A percentile compares a stretch with the other conserved stretches of the same genome.
Conservation (phyloP, 2,113 vertebrate species). For the Phaetusa simplex region DNA sequence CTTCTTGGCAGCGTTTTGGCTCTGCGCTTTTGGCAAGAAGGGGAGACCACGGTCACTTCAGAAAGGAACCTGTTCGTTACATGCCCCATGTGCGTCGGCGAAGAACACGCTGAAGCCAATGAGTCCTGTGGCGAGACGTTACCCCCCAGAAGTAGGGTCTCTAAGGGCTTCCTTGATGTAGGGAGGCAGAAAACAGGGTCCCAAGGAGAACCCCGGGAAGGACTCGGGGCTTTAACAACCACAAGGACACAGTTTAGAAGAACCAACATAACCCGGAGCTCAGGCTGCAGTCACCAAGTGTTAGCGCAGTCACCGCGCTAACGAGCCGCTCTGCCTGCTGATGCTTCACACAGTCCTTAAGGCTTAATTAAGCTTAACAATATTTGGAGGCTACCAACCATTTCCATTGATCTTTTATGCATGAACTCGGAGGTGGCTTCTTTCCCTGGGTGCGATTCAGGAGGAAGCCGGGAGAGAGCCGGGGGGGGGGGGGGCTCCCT, state of each 20-base stretch:
- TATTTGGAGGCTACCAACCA: background rate
- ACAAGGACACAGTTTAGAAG: background rate
- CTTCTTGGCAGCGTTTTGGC: background rate
- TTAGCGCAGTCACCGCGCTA: background rate
- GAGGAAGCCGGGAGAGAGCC: background rate
- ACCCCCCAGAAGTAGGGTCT: background rate
- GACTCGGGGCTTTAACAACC: background rate
- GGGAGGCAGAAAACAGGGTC: background rate
- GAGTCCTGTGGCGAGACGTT: background rate
- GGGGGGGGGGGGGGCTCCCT: no score
- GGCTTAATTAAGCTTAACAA: constrained; percentile 7
- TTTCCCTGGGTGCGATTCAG: background rate
- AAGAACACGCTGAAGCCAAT: rapidly evolving
- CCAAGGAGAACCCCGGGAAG: rapidly evolving
- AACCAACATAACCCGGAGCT: background rate
- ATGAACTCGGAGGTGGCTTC: background rate
- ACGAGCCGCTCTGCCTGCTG: background rate
- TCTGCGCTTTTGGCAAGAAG: rapidly evolving
- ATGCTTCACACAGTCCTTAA: background rate
- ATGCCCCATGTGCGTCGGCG: rapidly evolving
- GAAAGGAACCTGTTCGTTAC: background rate
- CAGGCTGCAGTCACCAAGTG: background rate
- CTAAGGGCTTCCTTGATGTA: background rate
- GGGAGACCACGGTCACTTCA: rapidly evolving
- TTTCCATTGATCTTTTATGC: background rate